Percentiles rank a stretch among this genome's conserved stretches.
phyloP scores from a whole-genome alignment of 2,888 invertebrate species.

The Thera britannica region DNA sequence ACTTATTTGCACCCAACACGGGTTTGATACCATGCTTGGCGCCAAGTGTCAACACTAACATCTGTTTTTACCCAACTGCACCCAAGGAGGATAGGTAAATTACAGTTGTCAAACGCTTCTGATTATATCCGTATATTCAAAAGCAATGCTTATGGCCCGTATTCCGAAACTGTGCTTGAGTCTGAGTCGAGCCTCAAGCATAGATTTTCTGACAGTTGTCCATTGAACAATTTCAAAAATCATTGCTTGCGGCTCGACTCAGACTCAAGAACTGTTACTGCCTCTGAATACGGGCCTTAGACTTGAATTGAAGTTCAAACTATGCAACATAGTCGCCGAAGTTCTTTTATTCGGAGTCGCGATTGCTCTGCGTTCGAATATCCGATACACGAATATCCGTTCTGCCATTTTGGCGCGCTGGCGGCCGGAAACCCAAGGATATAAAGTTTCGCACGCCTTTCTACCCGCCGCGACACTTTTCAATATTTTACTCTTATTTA shows the following conservation, averaged over 20 bases:
- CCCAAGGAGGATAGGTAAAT: too few relatives aligned
- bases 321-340: slow-evolving; percentile 55
- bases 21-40: slow-evolving; percentile 4
- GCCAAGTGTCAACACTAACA: neutral
- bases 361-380: slow-evolving; percentile 54
- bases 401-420: slow-evolving; percentile 78
- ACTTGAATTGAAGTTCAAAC: neutral
- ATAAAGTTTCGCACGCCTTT: slow-evolving; percentile 81
- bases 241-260: too few relatives aligned
- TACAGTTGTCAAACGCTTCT: neutral
- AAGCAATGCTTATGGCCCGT: too few relatives aligned
- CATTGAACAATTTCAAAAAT: too few relatives aligned
- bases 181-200: too few relatives aligned
- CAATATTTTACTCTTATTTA: slow-evolving; percentile 85
- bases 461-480: slow-evolving; percentile 81
- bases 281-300: too few relatives aligned
- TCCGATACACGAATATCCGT: slow-evolving; percentile 79
- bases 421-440: slow-evolving; percentile 81
- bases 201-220: too few relatives aligned
- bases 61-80: too few relatives aligned
- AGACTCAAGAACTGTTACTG: too few relatives aligned
- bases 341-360: slow-evolving; percentile 54
- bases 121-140: neutral
- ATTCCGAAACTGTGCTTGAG: too few relatives aligned
- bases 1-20: neutral